Evolutionary conservation across 2,113 vertebrate genomes (phyloP), one percentile per base, ranked within the genome.

Genomic region (Ariopsis seemanni): DNA sequence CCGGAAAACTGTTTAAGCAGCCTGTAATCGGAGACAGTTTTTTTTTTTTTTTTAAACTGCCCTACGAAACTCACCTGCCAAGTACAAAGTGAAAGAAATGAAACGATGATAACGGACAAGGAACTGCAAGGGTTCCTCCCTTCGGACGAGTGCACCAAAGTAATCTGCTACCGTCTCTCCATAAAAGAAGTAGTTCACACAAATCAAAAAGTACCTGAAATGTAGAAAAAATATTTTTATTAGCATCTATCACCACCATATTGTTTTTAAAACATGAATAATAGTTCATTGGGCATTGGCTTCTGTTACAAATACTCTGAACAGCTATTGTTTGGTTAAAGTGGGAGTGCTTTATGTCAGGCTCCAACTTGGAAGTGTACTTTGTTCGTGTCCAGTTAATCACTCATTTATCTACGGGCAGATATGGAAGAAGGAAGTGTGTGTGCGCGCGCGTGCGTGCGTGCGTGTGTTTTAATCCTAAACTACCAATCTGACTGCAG

Each of bases 121-220:
- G 94, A 99, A 99, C 79, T 98, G 98, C 92, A 99, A 96, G 11
- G 97, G 97, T 42, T 99, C 98, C 94, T 98, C 97, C 93, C 97
- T 96, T 92, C 97, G 97, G 91, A 99, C 97, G 93, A 97, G 96
- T 0, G 96, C 97, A 17, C 97, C 97, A 0, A 99, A 99, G 90
- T 99, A 99, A 93, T 99, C 98, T 0, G 98, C 98, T n/a, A 99
- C 93, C 0, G 98, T 99, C 92, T 99, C 98, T 48, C 98, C 98
- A 72, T 99, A 99, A 93, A 99, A 99, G 95, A 99, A 99, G 94
- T 99, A 99, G 94, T 99, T 99, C 84, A 98, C 98, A 85, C 98
- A 99, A 25, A 99, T 94, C 84, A 99, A 94, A 89, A 99, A 99
- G 91, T 99, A 99, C 98, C 98, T 99, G 85, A 83, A 90, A 90